phyloP scores from a whole-genome alignment of 2,888 invertebrate genomes.

The Lamproptera curius region DNA sequence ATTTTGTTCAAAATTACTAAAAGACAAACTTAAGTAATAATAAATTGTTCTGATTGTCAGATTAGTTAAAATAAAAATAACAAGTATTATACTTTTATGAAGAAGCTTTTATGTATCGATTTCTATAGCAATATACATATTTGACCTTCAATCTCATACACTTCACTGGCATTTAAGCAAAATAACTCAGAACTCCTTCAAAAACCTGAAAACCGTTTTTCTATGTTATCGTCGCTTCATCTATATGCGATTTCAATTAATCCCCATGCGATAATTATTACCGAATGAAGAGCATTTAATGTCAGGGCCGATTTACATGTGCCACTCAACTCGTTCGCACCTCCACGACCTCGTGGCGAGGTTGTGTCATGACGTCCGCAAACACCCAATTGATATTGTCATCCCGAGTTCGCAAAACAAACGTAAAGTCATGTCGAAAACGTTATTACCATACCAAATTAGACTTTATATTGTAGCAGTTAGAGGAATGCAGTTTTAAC shows the following conservation, averaged over 20 bases:
- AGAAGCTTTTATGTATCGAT: no score
- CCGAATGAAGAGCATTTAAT: constrained; percentile 7
- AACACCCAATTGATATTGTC: constrained; percentile 21
- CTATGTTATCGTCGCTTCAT: no score
- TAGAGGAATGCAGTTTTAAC: neutral
- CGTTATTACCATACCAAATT: neutral
- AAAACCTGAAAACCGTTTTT: no score
- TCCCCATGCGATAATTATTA: constrained; percentile 9
- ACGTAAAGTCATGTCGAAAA: neutral
- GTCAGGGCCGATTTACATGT: constrained; percentile 6
- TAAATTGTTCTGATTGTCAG: no score
- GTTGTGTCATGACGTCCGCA: constrained; percentile 28
- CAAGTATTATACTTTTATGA: no score
- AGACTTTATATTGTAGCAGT: neutral
- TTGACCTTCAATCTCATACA: no score
- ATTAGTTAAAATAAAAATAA: no score
- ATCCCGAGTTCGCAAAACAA: constrained; percentile 9
- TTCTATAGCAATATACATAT: no score
- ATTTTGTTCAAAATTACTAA: no score
- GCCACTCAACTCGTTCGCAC: constrained; percentile 29
- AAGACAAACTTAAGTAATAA: no score
- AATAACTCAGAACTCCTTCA: no score
- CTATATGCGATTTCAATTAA: neutral
- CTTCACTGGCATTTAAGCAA: no score
- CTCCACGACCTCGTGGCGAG: constrained; percentile 36